These are phyloP conservation scores for Chloroclysta siterata DNA, from an alignment of 2,888 invertebrate species.

Conservation along the genomic window DNA sequence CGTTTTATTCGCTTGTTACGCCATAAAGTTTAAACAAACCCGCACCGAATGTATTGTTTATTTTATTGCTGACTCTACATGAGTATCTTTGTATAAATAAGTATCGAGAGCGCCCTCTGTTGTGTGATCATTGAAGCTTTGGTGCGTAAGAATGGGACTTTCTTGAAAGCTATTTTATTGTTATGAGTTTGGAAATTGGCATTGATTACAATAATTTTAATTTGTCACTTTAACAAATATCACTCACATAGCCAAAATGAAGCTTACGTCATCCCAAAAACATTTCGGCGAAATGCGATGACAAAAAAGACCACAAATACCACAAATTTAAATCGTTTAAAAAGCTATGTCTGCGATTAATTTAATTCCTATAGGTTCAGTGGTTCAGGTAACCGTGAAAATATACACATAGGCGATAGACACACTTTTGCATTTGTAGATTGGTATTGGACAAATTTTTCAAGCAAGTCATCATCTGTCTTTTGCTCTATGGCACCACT, in stretches of 20 bases:
- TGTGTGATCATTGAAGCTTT: slow-evolving; percentile 18
- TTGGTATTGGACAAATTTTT: no score
- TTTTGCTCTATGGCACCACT: slow-evolving; percentile 43
- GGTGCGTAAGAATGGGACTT: not conserved
- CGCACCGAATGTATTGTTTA: slow-evolving; percentile 45
- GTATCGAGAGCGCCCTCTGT: slow-evolving; percentile 15
- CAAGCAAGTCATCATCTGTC: slow-evolving; percentile 20
- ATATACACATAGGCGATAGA: no score
- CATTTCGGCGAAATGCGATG: no score
- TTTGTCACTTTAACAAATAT: not conserved
- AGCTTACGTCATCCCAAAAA: no score
- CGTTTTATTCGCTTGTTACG: slow-evolving; percentile 47
- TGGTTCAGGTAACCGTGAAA: no score
- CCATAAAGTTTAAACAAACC: slow-evolving; percentile 36
- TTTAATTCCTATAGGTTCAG: no score
- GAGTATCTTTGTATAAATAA: slow-evolving; percentile 3
- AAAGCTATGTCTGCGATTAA: no score
- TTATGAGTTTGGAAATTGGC: not conserved
- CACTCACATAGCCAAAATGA: no score
- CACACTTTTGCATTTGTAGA: no score
- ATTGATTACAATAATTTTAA: not conserved
- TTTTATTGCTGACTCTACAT: slow-evolving; percentile 44
- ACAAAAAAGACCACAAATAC: no score
- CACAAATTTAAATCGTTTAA: no score
- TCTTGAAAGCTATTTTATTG: not conserved